These are phyloP conservation scores for Macquaria ambigua DNA, from an alignment of 2,113 vertebrate genomes.

Conservation along the genomic window DNA sequence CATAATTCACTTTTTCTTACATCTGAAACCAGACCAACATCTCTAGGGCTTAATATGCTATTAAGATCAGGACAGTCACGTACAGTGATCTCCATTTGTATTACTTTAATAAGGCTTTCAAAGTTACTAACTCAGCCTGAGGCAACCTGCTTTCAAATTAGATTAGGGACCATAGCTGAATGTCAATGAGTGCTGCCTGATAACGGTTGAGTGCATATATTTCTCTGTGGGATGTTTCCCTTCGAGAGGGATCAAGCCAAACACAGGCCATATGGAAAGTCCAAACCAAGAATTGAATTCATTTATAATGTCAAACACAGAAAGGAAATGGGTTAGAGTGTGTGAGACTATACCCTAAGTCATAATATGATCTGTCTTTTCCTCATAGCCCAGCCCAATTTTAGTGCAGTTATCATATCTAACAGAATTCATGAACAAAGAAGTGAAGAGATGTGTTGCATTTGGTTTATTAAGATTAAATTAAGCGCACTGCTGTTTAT, in stretches of 20 bases:
- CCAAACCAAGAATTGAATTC: constrained; percentile 46
- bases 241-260: constrained; percentile 36
- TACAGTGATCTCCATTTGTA: constrained; percentile 59
- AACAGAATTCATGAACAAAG: constrained; percentile 13
- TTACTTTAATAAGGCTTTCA: constrained; percentile 61
- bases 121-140: constrained; percentile 57
- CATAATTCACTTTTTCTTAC: constrained; percentile 23
- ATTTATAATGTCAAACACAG: constrained; percentile 8
- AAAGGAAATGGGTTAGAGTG: not conserved
- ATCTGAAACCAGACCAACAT: constrained; percentile 21
- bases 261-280: constrained; percentile 37
- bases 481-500: not conserved
- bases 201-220: constrained; percentile 24
- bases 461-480: not conserved
- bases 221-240: constrained; percentile 38
- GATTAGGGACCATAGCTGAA: constrained; percentile 53
- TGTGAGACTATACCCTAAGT: not conserved
- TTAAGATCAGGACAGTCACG: constrained; percentile 25
- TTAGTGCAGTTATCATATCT: not conserved
- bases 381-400: not conserved
- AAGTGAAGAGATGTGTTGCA: not conserved
- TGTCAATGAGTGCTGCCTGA: constrained; percentile 60
- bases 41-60: constrained; percentile 7
- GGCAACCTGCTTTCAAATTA: constrained; percentile 67
- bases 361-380: constrained; percentile 10